Conservation (phyloP, 2,888 invertebrate genomes). For the Erpobdella octoculata region DNA sequence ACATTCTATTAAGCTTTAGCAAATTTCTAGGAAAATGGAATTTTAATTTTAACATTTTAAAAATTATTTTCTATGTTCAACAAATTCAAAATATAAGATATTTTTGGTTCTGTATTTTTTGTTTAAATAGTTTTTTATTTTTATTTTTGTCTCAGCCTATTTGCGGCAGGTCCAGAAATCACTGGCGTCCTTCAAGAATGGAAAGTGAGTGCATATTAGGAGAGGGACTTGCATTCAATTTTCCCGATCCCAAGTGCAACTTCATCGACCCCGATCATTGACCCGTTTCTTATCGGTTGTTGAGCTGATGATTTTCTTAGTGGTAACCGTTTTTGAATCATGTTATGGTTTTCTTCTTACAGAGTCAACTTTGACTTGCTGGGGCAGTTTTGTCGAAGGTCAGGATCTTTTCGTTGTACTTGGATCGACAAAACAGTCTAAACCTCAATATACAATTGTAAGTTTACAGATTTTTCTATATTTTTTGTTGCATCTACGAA, state of each 20-base stretch:
- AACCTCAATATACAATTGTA: neutral
- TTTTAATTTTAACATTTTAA: too few species aligned
- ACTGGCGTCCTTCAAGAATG: conserved; percentile 33
- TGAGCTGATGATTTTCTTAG: too few species aligned
- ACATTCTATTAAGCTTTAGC: too few species aligned
- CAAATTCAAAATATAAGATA: neutral
- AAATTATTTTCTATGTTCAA: neutral
- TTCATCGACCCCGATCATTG: conserved; percentile 13
- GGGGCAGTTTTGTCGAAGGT: neutral
- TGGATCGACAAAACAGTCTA: neutral
- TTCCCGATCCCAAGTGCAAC: conserved; percentile 32
- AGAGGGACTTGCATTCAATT: conserved; percentile 32
- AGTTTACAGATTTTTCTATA: too few species aligned
- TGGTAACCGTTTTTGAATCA: neutral
- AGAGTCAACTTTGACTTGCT: conserved; percentile 1
- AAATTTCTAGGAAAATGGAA: too few species aligned
- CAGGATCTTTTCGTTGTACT: neutral
- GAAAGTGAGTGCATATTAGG: conserved; percentile 36
- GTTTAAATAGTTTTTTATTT: neutral
- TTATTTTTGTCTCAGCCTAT: conserved; percentile 11
- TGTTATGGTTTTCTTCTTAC: neutral
- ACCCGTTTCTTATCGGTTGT: neutral
- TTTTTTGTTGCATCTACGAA: too few species aligned
- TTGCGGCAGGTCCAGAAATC: conserved; percentile 8
- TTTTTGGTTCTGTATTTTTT: neutral